A percentile compares a stretch with the other conserved stretches of the same genome.
phyloP scores from a whole-genome alignment of 2,797 vertebrate genomes.

The Protonibea diacanthus region DNA sequence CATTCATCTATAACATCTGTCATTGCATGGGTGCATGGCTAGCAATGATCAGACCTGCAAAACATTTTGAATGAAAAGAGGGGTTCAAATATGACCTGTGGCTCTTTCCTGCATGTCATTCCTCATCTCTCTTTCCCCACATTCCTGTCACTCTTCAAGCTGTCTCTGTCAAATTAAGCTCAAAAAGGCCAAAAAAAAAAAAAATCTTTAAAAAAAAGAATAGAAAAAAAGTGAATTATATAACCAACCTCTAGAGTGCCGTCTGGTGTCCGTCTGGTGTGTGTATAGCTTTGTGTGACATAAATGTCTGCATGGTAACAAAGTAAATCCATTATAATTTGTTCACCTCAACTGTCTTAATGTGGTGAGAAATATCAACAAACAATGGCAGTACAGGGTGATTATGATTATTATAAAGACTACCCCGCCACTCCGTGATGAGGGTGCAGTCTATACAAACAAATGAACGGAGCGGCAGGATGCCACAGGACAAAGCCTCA shows the following conservation, averaged over 20 bases:
- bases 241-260: not conserved
- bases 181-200: too few species aligned
- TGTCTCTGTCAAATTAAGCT: too few species aligned
- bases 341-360: slow-evolving; percentile 29
- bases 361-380: slow-evolving; percentile 4
- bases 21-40: not conserved
- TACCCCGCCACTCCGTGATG: not conserved
- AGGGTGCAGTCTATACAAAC: slow-evolving; percentile 21
- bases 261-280: not conserved
- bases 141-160: too few species aligned
- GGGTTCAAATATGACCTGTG: not conserved
- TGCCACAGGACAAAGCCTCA: slow-evolving; percentile 2
- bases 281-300: not conserved
- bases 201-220: too few species aligned
- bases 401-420: slow-evolving; percentile 13
- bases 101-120: too few species aligned
- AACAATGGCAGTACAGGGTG: slow-evolving; percentile 18
- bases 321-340: not conserved
- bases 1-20: not conserved
- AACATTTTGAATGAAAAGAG: not conserved
- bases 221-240: not conserved
- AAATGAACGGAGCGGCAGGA: not conserved
- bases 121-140: too few species aligned
- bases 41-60: not conserved
- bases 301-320: not conserved